phyloP scores from a whole-genome alignment of 2,888 invertebrate genomes.

The Venusia cambrica region DNA sequence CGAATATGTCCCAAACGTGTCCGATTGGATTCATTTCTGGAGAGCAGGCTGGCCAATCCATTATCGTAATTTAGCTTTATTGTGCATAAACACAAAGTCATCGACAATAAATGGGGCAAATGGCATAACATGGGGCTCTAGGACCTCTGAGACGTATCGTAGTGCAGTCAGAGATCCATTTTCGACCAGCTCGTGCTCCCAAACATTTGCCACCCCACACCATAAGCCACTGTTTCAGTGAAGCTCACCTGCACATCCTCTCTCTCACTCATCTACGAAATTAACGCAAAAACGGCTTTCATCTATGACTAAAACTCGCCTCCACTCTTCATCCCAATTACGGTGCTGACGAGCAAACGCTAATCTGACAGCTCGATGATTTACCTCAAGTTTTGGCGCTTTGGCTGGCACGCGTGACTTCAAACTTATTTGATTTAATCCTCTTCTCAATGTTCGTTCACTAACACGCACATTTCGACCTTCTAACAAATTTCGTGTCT shows the following conservation, averaged over 20 bases:
- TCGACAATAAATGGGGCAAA: background rate
- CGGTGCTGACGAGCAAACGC: constrained; percentile 12
- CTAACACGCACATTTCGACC: background rate
- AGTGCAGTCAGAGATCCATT: too few species aligned
- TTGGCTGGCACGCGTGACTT: constrained; percentile 1
- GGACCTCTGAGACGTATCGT: too few species aligned
- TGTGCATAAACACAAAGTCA: background rate
- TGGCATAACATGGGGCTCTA: too few species aligned
- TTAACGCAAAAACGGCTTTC: too few species aligned
- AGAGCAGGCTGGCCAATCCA: background rate
- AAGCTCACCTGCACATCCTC: constrained; percentile 12
- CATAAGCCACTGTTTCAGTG: constrained; percentile 10
- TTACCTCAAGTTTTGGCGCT: constrained; percentile 11
- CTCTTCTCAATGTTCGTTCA: constrained; percentile 5
- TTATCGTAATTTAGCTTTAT: background rate
- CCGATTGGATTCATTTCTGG: background rate
- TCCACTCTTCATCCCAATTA: background rate
- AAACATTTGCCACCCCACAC: constrained; percentile 1
- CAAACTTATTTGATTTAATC: constrained; percentile 5
- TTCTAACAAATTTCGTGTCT: background rate
- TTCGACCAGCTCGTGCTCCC: too few species aligned
- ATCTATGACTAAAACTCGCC: background rate
- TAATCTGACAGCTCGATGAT: constrained; percentile 11
- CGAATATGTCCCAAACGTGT: background rate
- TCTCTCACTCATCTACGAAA: constrained; percentile 11